phyloP scores from a whole-genome alignment of 1,140 invertebrate species.

The Thrips palmi region DNA sequence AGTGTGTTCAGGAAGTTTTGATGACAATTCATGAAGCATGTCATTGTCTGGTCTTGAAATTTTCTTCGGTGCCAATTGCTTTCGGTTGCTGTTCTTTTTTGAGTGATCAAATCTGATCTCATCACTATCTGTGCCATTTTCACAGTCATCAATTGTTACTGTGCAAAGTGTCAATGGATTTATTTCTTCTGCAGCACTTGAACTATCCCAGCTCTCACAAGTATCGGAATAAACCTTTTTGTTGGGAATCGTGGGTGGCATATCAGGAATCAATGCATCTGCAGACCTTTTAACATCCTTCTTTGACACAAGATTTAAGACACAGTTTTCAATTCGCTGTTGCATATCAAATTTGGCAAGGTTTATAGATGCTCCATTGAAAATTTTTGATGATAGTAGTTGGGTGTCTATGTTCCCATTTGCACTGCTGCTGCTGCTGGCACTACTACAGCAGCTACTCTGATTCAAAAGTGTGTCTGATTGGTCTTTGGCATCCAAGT shows the following conservation, averaged over 20 bases:
- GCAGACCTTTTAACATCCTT: background rate
- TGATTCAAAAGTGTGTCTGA: no score
- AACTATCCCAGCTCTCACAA: background rate
- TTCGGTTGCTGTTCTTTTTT: conserved; percentile 12
- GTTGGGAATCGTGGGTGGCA: background rate
- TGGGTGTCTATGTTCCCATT: no score
- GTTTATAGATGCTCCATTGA: no score
- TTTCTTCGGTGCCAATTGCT: conserved; percentile 14
- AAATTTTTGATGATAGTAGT: no score
- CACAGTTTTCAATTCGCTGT: conserved; percentile 15
- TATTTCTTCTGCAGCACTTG: conserved; percentile 13
- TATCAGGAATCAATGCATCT: conserved; percentile 1
- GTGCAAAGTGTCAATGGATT: conserved; percentile 19
- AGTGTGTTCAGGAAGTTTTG: background rate
- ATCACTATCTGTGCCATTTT: conserved; percentile 1
- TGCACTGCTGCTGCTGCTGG: no score
- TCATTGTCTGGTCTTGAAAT: no score
- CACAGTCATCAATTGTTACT: conserved; percentile 17
- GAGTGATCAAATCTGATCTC: background rate
- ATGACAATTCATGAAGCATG: background rate
- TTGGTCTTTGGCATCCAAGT: no score
- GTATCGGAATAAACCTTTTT: conserved; percentile 6
- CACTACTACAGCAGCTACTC: no score
- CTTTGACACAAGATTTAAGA: conserved; percentile 11
- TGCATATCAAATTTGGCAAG: conserved; percentile 14